Percentiles rank a stretch among this genome's conserved stretches.
Conservation (phyloP, 1,140 invertebrate genomes). For the Brachystomella parvula region DNA sequence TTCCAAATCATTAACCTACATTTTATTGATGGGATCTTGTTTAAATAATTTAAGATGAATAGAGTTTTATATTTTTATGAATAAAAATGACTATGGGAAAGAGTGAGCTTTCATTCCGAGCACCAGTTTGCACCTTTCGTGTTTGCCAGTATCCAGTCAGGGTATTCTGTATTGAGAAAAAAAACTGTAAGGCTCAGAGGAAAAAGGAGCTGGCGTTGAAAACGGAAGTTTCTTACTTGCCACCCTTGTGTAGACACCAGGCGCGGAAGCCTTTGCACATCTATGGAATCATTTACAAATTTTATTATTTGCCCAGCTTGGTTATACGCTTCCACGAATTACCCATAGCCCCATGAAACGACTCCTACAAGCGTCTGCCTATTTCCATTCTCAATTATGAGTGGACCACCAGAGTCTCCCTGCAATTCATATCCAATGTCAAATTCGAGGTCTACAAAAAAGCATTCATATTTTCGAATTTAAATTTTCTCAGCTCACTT, state of each 20-base stretch:
- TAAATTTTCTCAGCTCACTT: conserved; percentile 42
- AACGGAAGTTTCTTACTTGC: background rate
- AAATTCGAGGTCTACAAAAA: background rate
- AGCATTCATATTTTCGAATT: background rate
- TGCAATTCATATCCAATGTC: conserved; percentile 5
- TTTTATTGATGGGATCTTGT: too few species aligned
- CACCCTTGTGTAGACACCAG: conserved; percentile 7
- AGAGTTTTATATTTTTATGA: background rate
- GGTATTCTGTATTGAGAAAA: conserved; percentile 10
- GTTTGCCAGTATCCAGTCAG: conserved; percentile 26
- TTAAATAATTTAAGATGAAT: background rate
- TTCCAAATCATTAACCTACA: too few species aligned
- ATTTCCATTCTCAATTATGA: conserved; percentile 26
- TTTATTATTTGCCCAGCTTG: background rate
- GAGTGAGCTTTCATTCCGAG: background rate
- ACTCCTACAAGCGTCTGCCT: conserved; percentile 29
- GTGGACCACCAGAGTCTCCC: conserved; percentile 31
- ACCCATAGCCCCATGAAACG: conserved; percentile 30
- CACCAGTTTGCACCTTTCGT: conserved; percentile 15
- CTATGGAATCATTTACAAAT: conserved; percentile 11
- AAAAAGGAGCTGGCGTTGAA: too few species aligned
- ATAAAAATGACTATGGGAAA: background rate
- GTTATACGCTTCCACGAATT: background rate
- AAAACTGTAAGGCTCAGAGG: too few species aligned
- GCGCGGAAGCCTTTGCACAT: conserved; percentile 21